Evolutionary conservation across 2,888 invertebrate genomes (phyloP).

Genomic region (Drosophila prolongata): DNA sequence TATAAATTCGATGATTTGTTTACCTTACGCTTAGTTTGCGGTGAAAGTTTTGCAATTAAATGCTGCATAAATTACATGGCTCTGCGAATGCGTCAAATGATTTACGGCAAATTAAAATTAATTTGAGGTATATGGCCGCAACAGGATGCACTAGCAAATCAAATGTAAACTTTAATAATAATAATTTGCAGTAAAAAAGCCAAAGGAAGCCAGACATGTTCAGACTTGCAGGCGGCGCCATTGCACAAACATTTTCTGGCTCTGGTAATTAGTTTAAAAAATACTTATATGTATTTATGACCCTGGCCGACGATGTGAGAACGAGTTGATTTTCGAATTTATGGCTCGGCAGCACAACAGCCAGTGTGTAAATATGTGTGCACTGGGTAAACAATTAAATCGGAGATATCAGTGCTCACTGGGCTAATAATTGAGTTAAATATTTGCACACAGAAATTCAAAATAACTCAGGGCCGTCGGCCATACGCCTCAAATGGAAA

Average conservation of each 20-base stretch:
- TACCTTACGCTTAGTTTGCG: constrained; percentile 44
- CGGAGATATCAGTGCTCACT: constrained; percentile 34
- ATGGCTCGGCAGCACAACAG: constrained; percentile 3
- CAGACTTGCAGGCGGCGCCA: constrained; percentile 29
- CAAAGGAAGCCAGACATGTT: neutral
- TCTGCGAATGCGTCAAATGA: constrained; percentile 27
- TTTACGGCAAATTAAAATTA: constrained; percentile 44
- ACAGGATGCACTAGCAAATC: neutral
- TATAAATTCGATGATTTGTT: constrained; percentile 36
- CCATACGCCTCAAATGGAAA: constrained; percentile 17
- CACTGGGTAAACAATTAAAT: constrained; percentile 29
- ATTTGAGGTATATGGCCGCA: constrained; percentile 24
- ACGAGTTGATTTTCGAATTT: constrained; percentile 14
- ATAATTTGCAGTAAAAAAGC: constrained; percentile 6
- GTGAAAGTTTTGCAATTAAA: constrained; percentile 58
- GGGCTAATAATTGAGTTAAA: constrained; percentile 42
- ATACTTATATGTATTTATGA: neutral
- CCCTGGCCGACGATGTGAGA: constrained; percentile 3
- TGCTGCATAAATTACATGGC: constrained; percentile 47
- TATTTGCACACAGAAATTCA: constrained; percentile 34
- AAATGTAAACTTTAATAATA: constrained; percentile 28
- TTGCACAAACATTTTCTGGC: constrained; percentile 5
- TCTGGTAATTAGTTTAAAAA: constrained; percentile 32
- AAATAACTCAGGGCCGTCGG: constrained; percentile 10
- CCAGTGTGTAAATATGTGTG: constrained; percentile 9